These are phyloP conservation scores for Lasioglossum leucozonium DNA, from an alignment of 2,888 invertebrate species.

Conservation along the genomic window DNA sequence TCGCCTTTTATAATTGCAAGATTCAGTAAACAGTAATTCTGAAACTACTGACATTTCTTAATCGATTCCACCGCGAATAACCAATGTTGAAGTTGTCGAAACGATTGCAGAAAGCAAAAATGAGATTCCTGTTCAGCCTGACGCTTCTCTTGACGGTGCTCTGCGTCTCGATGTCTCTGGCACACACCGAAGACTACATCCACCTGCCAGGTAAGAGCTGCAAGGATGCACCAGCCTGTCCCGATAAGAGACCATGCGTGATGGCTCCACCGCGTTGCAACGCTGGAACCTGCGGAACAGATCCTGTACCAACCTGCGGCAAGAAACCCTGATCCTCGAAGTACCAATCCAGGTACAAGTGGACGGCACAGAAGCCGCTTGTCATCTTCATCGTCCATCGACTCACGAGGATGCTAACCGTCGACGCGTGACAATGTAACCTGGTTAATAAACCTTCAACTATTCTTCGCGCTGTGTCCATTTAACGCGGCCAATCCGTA, in stretches of 20 bases:
- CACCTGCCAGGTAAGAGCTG: slow-evolving; percentile 76
- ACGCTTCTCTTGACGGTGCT: slow-evolving; percentile 57
- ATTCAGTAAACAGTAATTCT: no score
- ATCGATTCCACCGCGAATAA: neutral
- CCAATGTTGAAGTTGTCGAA: neutral
- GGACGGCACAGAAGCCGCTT: slow-evolving; percentile 26
- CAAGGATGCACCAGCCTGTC: slow-evolving; percentile 73
- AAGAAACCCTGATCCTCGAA: slow-evolving; percentile 30
- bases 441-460: neutral
- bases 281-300: slow-evolving; percentile 69
- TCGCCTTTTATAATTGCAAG: no score
- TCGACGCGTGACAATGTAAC: neutral
- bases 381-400: slow-evolving; percentile 32
- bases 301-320: slow-evolving; percentile 73
- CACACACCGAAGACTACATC: slow-evolving; percentile 69
- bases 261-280: slow-evolving; percentile 74
- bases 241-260: slow-evolving; percentile 69
- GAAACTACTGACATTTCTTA: no score
- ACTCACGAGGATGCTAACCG: slow-evolving; percentile 9
- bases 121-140: slow-evolving; percentile 57
- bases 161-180: slow-evolving; percentile 24
- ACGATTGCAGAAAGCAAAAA: slow-evolving; percentile 32
- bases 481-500: no score
- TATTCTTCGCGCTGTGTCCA: neutral
- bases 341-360: slow-evolving; percentile 26